phyloP scores from a whole-genome alignment of 2,888 invertebrate species.

The Drosophila histrio region DNA sequence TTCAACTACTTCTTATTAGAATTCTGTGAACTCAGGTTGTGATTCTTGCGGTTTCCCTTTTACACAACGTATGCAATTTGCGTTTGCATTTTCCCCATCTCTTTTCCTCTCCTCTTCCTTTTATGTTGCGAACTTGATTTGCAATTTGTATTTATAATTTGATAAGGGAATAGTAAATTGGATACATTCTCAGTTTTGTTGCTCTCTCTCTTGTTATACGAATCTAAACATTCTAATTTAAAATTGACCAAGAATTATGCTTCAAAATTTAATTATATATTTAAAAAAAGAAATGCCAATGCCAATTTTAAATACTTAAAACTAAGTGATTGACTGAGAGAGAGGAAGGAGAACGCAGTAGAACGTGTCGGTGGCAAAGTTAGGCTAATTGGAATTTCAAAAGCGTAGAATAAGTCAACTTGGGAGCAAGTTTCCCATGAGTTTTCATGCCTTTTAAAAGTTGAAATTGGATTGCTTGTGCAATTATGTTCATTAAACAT shows the following conservation, averaged over 20 bases:
- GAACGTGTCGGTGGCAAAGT: conserved; percentile 26
- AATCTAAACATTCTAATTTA: background rate
- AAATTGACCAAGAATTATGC: background rate
- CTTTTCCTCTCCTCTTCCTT: background rate
- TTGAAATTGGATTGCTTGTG: conserved; percentile 52
- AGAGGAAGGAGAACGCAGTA: background rate
- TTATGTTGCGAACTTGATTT: conserved; percentile 17
- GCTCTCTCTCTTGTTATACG: background rate
- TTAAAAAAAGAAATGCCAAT: background rate
- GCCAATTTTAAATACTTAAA: too few species aligned
- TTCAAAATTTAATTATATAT: background rate
- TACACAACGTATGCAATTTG: conserved; percentile 31
- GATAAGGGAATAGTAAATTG: conserved; percentile 14
- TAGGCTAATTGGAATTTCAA: conserved; percentile 56
- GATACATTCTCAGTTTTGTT: background rate
- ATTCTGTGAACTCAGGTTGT: conserved; percentile 15
- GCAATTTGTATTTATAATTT: conserved; percentile 29
- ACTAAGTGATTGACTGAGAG: background rate
- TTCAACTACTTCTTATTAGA: background rate
- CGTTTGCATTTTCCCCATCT: conserved; percentile 15
- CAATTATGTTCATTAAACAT: conserved; percentile 68
- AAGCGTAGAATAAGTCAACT: conserved; percentile 41
- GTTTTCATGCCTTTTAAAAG: conserved; percentile 40
- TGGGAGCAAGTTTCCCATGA: conserved; percentile 21
- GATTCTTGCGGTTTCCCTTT: conserved; percentile 16